Conservation (phyloP, 2,888 invertebrate species). For the Sussaba pulchella region DNA sequence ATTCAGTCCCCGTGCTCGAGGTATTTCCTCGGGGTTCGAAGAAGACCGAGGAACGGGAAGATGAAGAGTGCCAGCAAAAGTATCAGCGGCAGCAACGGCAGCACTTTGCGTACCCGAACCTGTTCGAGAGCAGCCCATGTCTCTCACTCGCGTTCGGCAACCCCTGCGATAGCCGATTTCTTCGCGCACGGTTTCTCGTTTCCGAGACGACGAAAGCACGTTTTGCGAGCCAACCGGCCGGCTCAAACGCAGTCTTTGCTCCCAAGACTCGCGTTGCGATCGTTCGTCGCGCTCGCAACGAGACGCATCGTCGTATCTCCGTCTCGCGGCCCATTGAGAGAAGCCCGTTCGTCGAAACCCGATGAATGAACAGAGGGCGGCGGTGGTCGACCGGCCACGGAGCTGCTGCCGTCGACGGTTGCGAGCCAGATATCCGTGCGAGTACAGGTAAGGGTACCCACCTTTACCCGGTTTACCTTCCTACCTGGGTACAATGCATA, state of each 20-base stretch:
- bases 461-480: background rate
- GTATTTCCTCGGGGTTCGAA: conserved; percentile 21
- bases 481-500: conserved; percentile 27
- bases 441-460: conserved; percentile 27
- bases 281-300: too few relatives aligned
- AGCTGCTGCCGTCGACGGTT: background rate
- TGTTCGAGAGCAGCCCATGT: conserved; percentile 60
- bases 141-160: conserved; percentile 43
- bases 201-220: conserved; percentile 66
- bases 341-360: conserved; percentile 55
- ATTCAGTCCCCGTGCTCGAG: conserved; percentile 11
- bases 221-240: too few relatives aligned
- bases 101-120: conserved; percentile 60
- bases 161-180: conserved; percentile 55
- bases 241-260: conserved; percentile 40
- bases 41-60: background rate
- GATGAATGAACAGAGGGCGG: conserved; percentile 66
- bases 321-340: conserved; percentile 61
- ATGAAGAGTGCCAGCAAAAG: background rate
- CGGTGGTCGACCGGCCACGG: too few relatives aligned
- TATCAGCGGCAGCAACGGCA: background rate
- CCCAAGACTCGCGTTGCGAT: too few relatives aligned
- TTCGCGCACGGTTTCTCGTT: conserved; percentile 43
- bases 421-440: conserved; percentile 26
- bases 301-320: conserved; percentile 30